Evolutionary conservation across 2,888 invertebrate genomes (phyloP).

Genomic region (Aporophyla lueneburgensis): DNA sequence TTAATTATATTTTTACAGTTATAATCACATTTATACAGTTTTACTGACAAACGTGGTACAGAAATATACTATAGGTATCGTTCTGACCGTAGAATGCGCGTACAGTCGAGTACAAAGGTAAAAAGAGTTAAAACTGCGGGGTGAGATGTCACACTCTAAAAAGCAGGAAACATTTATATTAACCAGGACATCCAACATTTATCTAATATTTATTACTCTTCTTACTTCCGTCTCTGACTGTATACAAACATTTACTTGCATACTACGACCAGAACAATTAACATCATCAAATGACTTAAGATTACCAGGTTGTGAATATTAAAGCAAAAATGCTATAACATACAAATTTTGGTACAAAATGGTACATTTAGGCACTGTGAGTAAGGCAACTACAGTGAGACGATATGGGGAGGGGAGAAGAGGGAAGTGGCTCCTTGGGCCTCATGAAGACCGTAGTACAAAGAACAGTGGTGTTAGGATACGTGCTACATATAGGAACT

Average conservation of each 20-base stretch:
- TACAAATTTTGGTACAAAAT: conserved; percentile 89
- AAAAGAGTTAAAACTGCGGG: conserved; percentile 58
- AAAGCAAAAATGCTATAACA: conserved; percentile 85
- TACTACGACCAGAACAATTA: conserved; percentile 76
- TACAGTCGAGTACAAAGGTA: conserved; percentile 55
- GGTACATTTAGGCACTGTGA: conserved; percentile 94
- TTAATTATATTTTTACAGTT: conserved; percentile 71
- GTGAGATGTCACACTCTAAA: conserved; percentile 56
- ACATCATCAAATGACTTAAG: conserved; percentile 81
- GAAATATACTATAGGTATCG: conserved; percentile 59
- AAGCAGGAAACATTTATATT: conserved; percentile 62
- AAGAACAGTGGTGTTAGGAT: conserved; percentile 3
- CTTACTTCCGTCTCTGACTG: conserved; percentile 55
- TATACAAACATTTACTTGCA: conserved; percentile 52
- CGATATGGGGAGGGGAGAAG: conserved; percentile 85
- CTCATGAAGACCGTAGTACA: conserved; percentile 3
- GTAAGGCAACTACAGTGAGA: conserved; percentile 96
- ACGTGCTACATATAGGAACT: conserved; percentile 11
- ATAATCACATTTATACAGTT: conserved; percentile 73
- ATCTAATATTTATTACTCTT: conserved; percentile 62
- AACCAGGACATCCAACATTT: conserved; percentile 58
- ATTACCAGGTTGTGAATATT: conserved; percentile 85
- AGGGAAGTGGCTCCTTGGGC: conserved; percentile 26
- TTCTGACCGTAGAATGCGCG: conserved; percentile 50
- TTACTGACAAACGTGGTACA: conserved; percentile 71